Evolutionary conservation across 2,113 vertebrate genomes (phyloP).

Genomic region (Conger conger): DNA sequence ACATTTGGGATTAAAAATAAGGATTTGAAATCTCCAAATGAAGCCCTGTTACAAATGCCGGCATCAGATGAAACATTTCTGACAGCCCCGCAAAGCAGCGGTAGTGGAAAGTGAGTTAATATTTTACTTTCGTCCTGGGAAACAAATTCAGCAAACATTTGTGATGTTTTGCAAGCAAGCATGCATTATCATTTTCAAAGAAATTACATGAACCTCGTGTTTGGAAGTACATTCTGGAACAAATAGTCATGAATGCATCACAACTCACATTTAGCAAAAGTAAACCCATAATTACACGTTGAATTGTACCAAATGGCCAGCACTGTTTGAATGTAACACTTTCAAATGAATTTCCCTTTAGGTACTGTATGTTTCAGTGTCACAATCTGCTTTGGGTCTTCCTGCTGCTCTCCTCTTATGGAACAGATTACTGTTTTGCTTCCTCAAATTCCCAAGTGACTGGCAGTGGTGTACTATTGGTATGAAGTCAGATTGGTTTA

Average conservation of each 20-base stretch:
- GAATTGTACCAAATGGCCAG: background rate
- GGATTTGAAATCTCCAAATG: conserved; percentile 14
- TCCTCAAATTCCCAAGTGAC: conserved; percentile 16
- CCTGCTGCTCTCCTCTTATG: conserved; percentile 22
- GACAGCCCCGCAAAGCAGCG: conserved; percentile 31
- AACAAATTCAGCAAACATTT: conserved; percentile 60
- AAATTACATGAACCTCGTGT: conserved; percentile 15
- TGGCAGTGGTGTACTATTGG: background rate
- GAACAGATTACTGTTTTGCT: conserved; percentile 4
- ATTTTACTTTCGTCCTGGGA: conserved; percentile 62
- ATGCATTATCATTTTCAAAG: conserved; percentile 48
- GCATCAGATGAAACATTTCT: conserved; percentile 30
- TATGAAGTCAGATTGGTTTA: background rate
- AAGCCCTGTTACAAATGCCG: conserved; percentile 13
- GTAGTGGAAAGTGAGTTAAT: conserved; percentile 53
- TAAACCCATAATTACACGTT: background rate
- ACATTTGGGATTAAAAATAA: conserved; percentile 27
- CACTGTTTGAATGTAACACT: background rate
- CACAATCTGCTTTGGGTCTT: conserved; percentile 2
- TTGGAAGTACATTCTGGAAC: background rate
- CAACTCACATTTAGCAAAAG: background rate
- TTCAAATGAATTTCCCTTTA: background rate
- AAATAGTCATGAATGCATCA: background rate
- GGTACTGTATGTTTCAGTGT: background rate
- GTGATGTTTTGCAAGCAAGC: conserved; percentile 51